Base-by-base conservation (phyloP, 2,113 vertebrate species). In the Platichthys stellatus region DNA sequence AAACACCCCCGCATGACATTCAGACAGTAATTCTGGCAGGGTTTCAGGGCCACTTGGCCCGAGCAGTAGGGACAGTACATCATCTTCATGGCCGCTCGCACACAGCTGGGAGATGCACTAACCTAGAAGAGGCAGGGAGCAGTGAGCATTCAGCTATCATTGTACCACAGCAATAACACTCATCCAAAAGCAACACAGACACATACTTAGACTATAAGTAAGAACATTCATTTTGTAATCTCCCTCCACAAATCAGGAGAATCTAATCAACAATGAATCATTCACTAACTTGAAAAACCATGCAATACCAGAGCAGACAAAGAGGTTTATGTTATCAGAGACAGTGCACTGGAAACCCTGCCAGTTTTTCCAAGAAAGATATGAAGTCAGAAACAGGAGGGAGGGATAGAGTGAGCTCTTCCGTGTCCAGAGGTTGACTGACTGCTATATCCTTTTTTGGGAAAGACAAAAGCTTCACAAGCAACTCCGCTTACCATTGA, bases 21-120 rank as follows among this genome's bases (percentile, higher is more conserved):
- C 5, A 98, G 96, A 80, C 98, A 99, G 93, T 99, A 99, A 89
- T 98, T 99, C 91, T 96, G 96, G 87, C 98, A 99, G 1, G 98
- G 98, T 71, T 98, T 98, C 85, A 98, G 94, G 0, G 96, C 94
- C 21, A 99, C 95, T n/a, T 98, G 95, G 0, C 97, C 97, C 1
- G 93, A 95, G 92, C 98, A 99, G 92, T 97, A 91, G 0, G 98
- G 96, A 85, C 98, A 99, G 92, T 99, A 99, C 91, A 95, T 94
- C 98, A 99, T 99, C 88, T 98, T 99, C 94, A 97, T 93, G 92
- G 97, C 82, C 0, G 98, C 98, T 0, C 91, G 94, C 0, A 95
- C 94, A 49, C 97, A 98, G 84, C 95, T 96, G 0, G 95, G 93
- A 0, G 98, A 97, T 2, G 96, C 96, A 15, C 94, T 97, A 74